Evolutionary conservation across 2,797 vertebrate genomes (phyloP), one percentile per base, ranked within the genome.

Genomic region (Octomys mimax): DNA sequence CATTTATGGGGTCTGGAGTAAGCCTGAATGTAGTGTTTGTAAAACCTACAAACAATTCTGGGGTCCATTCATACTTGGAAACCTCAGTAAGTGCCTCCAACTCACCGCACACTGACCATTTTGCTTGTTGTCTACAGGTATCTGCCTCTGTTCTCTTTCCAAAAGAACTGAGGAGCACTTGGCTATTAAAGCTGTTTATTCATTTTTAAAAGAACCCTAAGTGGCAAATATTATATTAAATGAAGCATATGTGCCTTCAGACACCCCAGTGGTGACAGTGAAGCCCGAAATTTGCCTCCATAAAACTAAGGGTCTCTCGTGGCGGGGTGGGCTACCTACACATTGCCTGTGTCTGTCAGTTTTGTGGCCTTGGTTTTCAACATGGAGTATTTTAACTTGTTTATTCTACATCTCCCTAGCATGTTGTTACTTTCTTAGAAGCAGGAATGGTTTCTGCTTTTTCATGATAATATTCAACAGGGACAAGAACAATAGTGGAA

Each of bases 401-500:
- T 70, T 95, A 7, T 95, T 87, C 59, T 21, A 39, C 92, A 89
- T 89, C 21, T 95, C 91, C n/a, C 49, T 14, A 24, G 6, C 83
- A 52, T 8, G 52, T 89, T 83, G 4, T 85, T 68, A 62, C 82
- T 95, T 97, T 66, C 62, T 91, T n/a, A 92, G 54, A 92, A 61
- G 42, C 62, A 75, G 31, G 33, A 84, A 26, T 57, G 0, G 62
- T 82, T 91, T 93, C 49, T 59, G 26, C 59, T 75, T 88, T 39
- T 10, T 21, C 18, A 52, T 88, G 31, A 62, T 42, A 89, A 73
- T 14, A 71, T 85, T 31, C 62, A 87, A 42, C 52, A 84, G 31
- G 9, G 18, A 95, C 24, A 91, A 95, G 33, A 87, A 81, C 18
- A 92, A 73, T 75, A 92, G 0, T 78, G n/a, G 77, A 95, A 97